Percentiles rank a stretch among this genome's conserved stretches.
Conservation (phyloP, 2,797 vertebrate genomes). For the Tadarida brasiliensis region DNA sequence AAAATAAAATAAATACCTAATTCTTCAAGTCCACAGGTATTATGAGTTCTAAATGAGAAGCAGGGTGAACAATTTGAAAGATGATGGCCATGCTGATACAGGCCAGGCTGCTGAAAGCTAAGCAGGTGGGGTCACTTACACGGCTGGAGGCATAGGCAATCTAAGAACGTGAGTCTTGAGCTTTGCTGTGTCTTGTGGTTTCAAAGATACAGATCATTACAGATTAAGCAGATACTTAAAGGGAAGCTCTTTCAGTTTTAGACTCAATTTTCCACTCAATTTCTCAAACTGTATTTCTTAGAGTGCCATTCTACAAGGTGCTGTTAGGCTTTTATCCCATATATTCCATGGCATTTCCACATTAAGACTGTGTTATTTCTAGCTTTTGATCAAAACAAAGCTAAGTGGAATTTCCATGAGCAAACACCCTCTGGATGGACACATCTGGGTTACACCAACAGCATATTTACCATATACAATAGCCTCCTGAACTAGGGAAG, state of each 20-base stretch:
- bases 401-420: not conserved
- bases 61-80: conserved; percentile 14
- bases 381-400: conserved; percentile 47
- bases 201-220: conserved; percentile 80
- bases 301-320: not conserved
- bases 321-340: not conserved
- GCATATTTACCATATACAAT: not conserved
- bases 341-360: not conserved
- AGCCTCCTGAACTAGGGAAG: not conserved
- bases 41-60: not conserved
- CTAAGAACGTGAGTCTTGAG: conserved; percentile 68
- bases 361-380: not conserved
- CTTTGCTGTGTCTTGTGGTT: conserved; percentile 71
- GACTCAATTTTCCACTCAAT: conserved; percentile 75
- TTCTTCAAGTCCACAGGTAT: not conserved
- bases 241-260: conserved; percentile 61
- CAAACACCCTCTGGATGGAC: not conserved
- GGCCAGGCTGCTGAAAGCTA: conserved; percentile 69
- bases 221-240: conserved; percentile 69
- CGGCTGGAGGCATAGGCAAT: not conserved
- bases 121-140: conserved; percentile 77
- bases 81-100: not conserved
- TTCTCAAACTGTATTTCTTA: conserved; percentile 59
- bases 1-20: conserved; percentile 31
- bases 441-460: not conserved